Conservation (phyloP, 2,797 vertebrate species). For the Acipenser ruthenus region DNA sequence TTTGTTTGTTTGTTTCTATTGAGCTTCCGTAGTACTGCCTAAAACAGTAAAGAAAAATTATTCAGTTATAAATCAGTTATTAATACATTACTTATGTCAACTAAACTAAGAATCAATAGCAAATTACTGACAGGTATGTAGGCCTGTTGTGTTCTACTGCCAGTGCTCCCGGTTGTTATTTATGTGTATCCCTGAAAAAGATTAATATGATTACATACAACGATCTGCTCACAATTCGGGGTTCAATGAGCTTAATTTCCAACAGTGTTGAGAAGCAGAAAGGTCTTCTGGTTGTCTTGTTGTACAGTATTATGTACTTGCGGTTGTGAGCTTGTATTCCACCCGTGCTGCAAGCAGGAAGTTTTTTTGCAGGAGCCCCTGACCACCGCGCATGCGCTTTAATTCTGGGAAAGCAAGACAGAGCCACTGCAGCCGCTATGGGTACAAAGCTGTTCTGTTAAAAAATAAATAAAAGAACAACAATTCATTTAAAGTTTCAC, state of each 20-base stretch:
- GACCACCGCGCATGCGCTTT: conserved; percentile 11
- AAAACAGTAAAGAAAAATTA: too few species aligned
- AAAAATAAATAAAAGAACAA: conserved; percentile 4
- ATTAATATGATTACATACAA: too few species aligned
- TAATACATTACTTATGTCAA: too few species aligned
- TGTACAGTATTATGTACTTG: too few species aligned
- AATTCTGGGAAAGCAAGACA: conserved; percentile 1
- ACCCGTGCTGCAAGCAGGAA: conserved; percentile 14
- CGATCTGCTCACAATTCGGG: too few species aligned
- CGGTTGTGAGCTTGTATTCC: too few species aligned
- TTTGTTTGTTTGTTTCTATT: too few species aligned
- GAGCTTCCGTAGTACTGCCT: too few species aligned
- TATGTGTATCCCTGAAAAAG: too few species aligned
- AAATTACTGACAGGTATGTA: not conserved
- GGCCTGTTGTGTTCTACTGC: not conserved
- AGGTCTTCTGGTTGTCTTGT: conserved; percentile 8
- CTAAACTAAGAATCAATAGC: too few species aligned
- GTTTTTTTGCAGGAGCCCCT: not conserved
- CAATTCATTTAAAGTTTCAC: conserved; percentile 8
- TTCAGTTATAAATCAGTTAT: too few species aligned
- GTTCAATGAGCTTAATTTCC: not conserved
- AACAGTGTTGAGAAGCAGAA: conserved; percentile 25
- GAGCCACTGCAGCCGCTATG: conserved; percentile 7
- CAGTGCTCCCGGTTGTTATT: too few species aligned
- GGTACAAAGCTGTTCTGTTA: conserved; percentile 8